Conservation (phyloP, 2,888 invertebrate species). For the Amphipoea lucens region DNA sequence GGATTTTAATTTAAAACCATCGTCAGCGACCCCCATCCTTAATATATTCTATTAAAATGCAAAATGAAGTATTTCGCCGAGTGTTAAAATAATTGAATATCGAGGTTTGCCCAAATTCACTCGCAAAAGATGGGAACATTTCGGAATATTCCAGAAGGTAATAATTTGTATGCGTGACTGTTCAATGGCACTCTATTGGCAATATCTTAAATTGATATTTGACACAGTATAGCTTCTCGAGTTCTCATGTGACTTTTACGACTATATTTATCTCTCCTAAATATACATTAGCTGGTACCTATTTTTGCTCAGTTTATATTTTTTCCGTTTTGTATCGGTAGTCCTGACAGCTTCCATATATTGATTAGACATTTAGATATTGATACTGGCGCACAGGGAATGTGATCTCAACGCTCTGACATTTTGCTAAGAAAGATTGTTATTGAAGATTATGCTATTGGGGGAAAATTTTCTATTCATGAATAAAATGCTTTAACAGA, state of each 20-base stretch:
- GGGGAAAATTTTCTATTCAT: constrained; percentile 1
- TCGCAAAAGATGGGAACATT: constrained; percentile 56
- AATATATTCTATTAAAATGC: constrained; percentile 68
- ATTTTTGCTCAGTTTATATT: constrained; percentile 63
- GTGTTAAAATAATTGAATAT: constrained; percentile 64
- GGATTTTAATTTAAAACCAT: constrained; percentile 63
- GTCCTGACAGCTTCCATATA: constrained; percentile 68
- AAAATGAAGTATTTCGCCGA: constrained; percentile 62
- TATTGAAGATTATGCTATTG: constrained; percentile 47
- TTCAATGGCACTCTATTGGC: constrained; percentile 66
- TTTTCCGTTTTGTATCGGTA: constrained; percentile 61
- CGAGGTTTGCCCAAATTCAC: constrained; percentile 53
- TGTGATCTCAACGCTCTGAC: constrained; percentile 55
- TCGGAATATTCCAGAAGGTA: constrained; percentile 52
- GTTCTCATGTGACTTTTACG: constrained; percentile 78
- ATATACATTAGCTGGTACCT: constrained; percentile 72
- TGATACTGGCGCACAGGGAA: constrained; percentile 67
- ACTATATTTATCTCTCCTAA: constrained; percentile 74
- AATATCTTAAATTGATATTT: constrained; percentile 84
- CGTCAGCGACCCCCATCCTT: constrained; percentile 35
- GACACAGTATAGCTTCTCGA: constrained; percentile 74
- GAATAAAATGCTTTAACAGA: background rate
- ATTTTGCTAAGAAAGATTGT: constrained; percentile 57
- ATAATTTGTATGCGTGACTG: constrained; percentile 68
- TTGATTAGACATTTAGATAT: constrained; percentile 77